Evolutionary conservation across 2,797 vertebrate genomes (phyloP).

Genomic region (Acipenser transmontanus): DNA sequence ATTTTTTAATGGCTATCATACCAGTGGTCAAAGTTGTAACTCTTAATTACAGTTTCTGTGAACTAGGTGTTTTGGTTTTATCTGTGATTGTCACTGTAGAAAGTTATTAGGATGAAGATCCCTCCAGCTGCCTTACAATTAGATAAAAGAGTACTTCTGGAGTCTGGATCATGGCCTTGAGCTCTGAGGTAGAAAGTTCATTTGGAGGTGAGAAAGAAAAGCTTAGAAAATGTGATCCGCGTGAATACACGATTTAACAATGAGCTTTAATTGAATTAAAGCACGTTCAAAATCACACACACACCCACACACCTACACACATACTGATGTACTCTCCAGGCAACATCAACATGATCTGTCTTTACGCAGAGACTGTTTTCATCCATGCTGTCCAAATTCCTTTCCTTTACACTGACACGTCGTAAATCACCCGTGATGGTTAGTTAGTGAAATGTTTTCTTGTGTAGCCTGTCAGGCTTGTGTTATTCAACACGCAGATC

Average conservation of each 20-base stretch:
- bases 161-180: not conserved
- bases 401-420: not conserved
- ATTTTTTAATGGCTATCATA: no score
- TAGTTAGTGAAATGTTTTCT: constrained; percentile 11
- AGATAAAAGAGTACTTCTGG: not conserved
- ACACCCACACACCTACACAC: no score
- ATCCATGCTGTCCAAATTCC: constrained; percentile 6
- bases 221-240: not conserved
- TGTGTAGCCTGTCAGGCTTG: not conserved
- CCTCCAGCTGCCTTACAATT: not conserved
- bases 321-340: no score
- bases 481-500: constrained; percentile 15
- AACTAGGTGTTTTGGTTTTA: constrained; percentile 22
- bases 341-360: no score
- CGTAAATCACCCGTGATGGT: constrained; percentile 11
- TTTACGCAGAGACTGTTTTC: not conserved
- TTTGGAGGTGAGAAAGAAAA: not conserved
- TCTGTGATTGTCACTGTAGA: constrained; percentile 27
- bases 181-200: constrained; percentile 6
- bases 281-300: no score
- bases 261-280: no score
- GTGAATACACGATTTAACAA: no score
- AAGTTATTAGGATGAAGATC: constrained; percentile 25
- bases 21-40: not conserved
- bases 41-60: not conserved